Conservation (phyloP, 2,113 vertebrate genomes). For the human (Homo sapiens) region GRCh38 chrX:25003001-25003500, state of each 20-base stretch:
- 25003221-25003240: slow-evolving; percentile 53
- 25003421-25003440: background rate
- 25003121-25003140: background rate
- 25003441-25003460: background rate
- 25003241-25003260: background rate
- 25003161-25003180: background rate
- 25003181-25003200: background rate
- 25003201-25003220: background rate
- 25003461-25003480: background rate
- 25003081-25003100: slow-evolving; percentile 68
- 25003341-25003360: slow-evolving; percentile 49
- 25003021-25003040: slow-evolving; percentile 69
- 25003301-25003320: slow-evolving; percentile 56
- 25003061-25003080: slow-evolving; percentile 72
- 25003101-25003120: background rate
- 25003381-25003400: slow-evolving; percentile 16
- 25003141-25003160: background rate
- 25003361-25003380: background rate
- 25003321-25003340: slow-evolving; percentile 47
- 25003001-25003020: slow-evolving; percentile 63
- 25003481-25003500: background rate
- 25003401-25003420: background rate
- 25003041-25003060: slow-evolving; percentile 78
- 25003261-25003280: slow-evolving; percentile 70
- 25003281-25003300: slow-evolving; percentile 54